Conservation (phyloP, 2,888 invertebrate genomes). For the Petrolisthes cinctipes region DNA sequence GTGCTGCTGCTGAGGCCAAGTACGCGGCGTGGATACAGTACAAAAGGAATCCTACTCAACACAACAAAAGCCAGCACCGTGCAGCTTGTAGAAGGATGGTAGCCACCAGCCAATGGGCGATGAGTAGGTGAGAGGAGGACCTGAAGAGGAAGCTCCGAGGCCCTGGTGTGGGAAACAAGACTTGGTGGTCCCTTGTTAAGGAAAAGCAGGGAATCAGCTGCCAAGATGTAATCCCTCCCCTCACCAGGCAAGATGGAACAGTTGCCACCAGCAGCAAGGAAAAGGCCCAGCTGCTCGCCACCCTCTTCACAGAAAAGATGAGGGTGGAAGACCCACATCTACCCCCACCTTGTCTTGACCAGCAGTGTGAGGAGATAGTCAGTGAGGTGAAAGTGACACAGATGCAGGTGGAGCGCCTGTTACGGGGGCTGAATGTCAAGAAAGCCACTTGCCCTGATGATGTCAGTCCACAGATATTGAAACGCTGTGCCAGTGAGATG, state of each 20-base stretch:
- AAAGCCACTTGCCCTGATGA: slow-evolving; percentile 5
- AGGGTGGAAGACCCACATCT: not conserved
- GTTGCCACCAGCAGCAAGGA: no score
- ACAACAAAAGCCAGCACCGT: no score
- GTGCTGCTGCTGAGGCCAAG: not conserved
- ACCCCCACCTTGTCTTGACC: not conserved
- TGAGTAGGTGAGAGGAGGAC: no score
- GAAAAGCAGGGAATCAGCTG: no score
- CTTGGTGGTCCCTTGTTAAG: no score
- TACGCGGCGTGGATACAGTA: not conserved
- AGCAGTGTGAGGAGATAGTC: not conserved
- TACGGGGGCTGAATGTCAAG: not conserved
- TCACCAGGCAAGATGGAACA: no score
- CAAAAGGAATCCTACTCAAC: not conserved
- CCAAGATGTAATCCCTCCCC: no score
- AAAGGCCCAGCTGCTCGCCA: not conserved
- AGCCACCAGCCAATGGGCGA: no score
- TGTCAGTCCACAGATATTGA: not conserved
- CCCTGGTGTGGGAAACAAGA: no score
- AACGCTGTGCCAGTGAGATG: not conserved
- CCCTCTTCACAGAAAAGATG: not conserved
- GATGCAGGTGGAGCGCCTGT: not conserved
- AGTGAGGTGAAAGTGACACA: not conserved
- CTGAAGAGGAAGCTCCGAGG: no score
- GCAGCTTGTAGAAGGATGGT: no score